These are phyloP conservation scores for Anisognathus igniventris DNA, from an alignment of 2,797 vertebrate species.

Conservation along the genomic window DNA sequence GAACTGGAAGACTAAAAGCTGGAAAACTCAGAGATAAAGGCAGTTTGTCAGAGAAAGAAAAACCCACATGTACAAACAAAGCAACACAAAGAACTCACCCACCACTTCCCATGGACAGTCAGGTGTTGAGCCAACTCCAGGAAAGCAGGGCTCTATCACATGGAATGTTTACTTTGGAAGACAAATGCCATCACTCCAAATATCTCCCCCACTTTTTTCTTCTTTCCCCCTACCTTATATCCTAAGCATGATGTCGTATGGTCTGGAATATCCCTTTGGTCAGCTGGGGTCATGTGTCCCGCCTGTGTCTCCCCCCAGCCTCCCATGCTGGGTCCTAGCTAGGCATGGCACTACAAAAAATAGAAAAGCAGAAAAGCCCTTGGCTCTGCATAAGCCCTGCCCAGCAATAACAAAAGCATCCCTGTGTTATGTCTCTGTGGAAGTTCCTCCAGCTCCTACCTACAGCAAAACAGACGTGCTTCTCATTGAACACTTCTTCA, in stretches of 20 bases:
- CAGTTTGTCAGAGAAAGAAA: background rate
- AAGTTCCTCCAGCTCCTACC: background rate
- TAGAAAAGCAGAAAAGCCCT: background rate
- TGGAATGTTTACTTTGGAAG: background rate
- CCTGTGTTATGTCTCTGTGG: background rate
- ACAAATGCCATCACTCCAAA: background rate
- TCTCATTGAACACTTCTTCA: background rate
- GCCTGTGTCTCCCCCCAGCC: background rate
- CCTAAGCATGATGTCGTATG: background rate
- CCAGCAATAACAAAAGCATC: background rate
- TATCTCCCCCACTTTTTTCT: background rate
- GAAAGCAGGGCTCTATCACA: background rate
- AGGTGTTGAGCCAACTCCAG: background rate
- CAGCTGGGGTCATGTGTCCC: background rate
- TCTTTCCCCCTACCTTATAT: background rate
- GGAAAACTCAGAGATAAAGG: background rate
- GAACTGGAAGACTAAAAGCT: background rate
- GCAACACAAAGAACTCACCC: background rate
- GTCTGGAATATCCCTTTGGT: background rate
- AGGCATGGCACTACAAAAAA: accelerated
- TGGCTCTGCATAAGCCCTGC: background rate
- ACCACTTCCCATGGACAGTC: background rate
- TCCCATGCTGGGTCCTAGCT: background rate
- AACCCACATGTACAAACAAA: background rate
- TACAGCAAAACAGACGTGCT: background rate